Conservation (phyloP, 2,888 invertebrate genomes). For the Melanostoma scalare region DNA sequence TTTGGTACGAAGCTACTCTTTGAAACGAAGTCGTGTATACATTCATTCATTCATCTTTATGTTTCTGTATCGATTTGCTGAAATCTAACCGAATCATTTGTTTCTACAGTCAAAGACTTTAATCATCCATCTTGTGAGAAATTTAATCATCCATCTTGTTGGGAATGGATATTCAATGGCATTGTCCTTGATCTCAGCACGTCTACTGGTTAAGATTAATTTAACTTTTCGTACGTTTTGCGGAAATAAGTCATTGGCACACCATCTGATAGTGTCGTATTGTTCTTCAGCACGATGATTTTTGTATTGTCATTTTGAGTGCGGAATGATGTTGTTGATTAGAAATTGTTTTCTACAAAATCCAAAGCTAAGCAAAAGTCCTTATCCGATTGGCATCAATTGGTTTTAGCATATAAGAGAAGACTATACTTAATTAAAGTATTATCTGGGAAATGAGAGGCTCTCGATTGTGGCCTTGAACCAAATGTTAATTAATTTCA, state of each 20-base stretch:
- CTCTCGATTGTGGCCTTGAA: too few species aligned
- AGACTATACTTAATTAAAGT: too few species aligned
- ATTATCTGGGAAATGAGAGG: too few species aligned
- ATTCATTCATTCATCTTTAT: slow-evolving; percentile 36
- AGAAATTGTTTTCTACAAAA: too few species aligned
- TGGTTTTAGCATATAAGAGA: too few species aligned
- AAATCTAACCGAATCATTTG: slow-evolving; percentile 57
- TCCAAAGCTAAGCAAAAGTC: too few species aligned
- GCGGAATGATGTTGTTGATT: too few species aligned
- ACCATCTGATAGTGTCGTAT: not conserved
- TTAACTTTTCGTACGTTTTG: slow-evolving; percentile 12
- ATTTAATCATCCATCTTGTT: slow-evolving; percentile 56
- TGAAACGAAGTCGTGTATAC: not conserved
- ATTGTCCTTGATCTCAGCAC: slow-evolving; percentile 46
- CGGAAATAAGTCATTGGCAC: slow-evolving; percentile 16
- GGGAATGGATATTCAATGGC: slow-evolving; percentile 47
- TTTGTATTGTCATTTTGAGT: too few species aligned
- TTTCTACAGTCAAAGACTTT: slow-evolving; percentile 37
- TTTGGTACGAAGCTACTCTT: not conserved
- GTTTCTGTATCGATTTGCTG: slow-evolving; percentile 51
- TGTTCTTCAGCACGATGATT: not conserved
- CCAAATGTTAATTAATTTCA: too few species aligned
- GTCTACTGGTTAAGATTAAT: slow-evolving; percentile 25
- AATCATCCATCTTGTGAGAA: slow-evolving; percentile 29
- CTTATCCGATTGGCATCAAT: too few species aligned